phyloP scores from a whole-genome alignment of 1,140 invertebrate genomes.

The Nixonia krombeini region DNA sequence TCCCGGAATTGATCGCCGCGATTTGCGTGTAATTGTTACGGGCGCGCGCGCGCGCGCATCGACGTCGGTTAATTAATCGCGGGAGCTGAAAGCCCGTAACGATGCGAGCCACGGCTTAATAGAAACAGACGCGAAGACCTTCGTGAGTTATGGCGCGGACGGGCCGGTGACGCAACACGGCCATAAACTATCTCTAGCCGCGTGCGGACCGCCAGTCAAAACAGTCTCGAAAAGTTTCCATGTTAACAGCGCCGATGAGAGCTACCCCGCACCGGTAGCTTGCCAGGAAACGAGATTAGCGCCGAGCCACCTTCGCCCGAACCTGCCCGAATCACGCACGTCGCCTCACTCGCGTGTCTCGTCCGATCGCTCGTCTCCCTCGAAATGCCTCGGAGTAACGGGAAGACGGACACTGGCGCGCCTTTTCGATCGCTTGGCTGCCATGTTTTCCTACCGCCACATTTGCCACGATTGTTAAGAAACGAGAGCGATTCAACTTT shows the following conservation, averaged over 20 bases:
- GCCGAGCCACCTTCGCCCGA: constrained; percentile 4
- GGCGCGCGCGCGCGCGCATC: too few relatives aligned
- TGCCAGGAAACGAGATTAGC: constrained; percentile 32
- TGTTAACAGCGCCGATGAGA: constrained; percentile 49
- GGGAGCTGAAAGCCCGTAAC: constrained; percentile 33
- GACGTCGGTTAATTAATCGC: constrained; percentile 38
- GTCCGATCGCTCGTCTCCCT: too few relatives aligned
- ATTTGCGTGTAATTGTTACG: too few relatives aligned
- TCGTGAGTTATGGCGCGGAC: constrained; percentile 56
- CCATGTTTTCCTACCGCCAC: too few relatives aligned
- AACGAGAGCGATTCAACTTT: too few relatives aligned
- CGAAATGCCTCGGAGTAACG: too few relatives aligned
- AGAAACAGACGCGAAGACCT: constrained; percentile 55
- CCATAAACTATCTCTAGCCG: constrained; percentile 54
- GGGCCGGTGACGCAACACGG: constrained; percentile 53
- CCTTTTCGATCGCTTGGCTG: too few relatives aligned
- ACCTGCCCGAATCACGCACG: not conserved
- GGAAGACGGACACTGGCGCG: too few relatives aligned
- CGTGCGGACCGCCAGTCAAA: constrained; percentile 46
- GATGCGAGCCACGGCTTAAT: constrained; percentile 48
- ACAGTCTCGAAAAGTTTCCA: constrained; percentile 48
- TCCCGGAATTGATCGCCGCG: too few relatives aligned
- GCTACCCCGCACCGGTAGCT: constrained; percentile 42
- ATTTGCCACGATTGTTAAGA: too few relatives aligned
- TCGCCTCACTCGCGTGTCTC: too few relatives aligned